Evolutionary conservation across 1,140 invertebrate genomes (phyloP), one percentile per base, ranked within the genome.

Genomic region (Drosophila azteca): DNA sequence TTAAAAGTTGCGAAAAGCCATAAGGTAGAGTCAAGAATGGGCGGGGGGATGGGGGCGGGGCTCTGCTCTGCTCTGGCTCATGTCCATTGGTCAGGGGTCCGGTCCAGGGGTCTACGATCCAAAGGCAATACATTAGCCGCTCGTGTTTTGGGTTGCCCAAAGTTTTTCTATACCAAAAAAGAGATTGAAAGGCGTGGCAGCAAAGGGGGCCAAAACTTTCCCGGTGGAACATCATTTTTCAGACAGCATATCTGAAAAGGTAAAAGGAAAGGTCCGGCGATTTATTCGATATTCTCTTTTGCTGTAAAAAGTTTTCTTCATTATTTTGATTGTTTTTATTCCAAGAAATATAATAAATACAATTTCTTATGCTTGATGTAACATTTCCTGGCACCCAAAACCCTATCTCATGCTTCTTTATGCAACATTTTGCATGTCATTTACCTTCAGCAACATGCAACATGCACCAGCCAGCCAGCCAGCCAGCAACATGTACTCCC

Each of bases 1-100:
- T 87, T 87, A 87, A 87, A 87, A 87, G 62, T 87, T 87, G 70
- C 69, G 54, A 60, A 55, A 49, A 15, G 45, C 11, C 26, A 35
- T 17, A 41, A 22, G 15, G 17, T 13, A 55, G 22, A 29, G 26
- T 29, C 20, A 17, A 29, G 44, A 20, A 3, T n/a, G 35, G 31
- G 8, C 7, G 9, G 29, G 17, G 22, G 17, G 50, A 35, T n/a
- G n/a, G n/a, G n/a, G n/a, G n/a, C n/a, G n/a, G n/a, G 11, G 8
- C 29, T 53, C 20, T 26, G 6, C 35, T 31, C 35, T 15, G 49
- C 31, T 13, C 15, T 54, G 52, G 51, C 31, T 49, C 35, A 35
- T 57, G 20, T 69, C 26, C 65, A 46, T n/a, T 20, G 17, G 17
- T 57, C 24, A 26, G 4, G 4, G 65, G 67, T 70, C 67, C 69